Base-by-base conservation (phyloP, 64 coral and sea anemone genomes). In the Montipora cactus region DNA sequence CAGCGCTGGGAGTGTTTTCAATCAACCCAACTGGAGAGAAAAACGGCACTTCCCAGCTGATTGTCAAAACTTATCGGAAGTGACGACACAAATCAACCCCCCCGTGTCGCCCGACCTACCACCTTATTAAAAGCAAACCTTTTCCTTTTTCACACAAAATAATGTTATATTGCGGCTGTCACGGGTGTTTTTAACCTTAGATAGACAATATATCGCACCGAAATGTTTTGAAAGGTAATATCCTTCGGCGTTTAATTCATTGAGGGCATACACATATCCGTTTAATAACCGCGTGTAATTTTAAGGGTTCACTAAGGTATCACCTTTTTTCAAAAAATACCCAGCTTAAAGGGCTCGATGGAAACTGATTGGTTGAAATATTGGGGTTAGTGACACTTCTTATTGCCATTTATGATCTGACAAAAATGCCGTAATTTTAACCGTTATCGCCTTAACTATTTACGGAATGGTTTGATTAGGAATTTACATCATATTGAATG, bases 401-500 rank as follows among this genome's bases (percentile, higher is more conserved):
- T 49, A 49, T 78, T 49, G 15, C 15, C 16, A 19, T 19, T 49
- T 78, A 49, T 19, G 5, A 13, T 6, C 10, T 49, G 13, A 48
- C 76, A 78, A 19, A n/a, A 16, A 16, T 78, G 15, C 49, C 45
- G 15, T 78, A 5, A 22, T 71, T 22, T 3, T 9, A 21, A 71
- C 20, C 19, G 76, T 78, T 78, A 48, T 78, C 76, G 47, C 16
- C 5, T 19, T 15, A 6, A 46, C 76, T 78, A 49, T 75, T 75
- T 44, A 44, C 18, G 46, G 23, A 78, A 50, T 37, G 37, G 76
- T 45, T 78, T 77, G 37, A 44, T 47, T 14, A 47, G 25, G 75
- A 44, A 77, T 45, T 78, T 78, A 49, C 44, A 49, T 78, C 76
- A 78, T 37, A 78, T 78, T 78, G 47, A 48, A 78, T 49, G 76